These are phyloP conservation scores for Psittacus erithacus DNA, from an alignment of 2,113 vertebrate genomes.

Conservation along the genomic window DNA sequence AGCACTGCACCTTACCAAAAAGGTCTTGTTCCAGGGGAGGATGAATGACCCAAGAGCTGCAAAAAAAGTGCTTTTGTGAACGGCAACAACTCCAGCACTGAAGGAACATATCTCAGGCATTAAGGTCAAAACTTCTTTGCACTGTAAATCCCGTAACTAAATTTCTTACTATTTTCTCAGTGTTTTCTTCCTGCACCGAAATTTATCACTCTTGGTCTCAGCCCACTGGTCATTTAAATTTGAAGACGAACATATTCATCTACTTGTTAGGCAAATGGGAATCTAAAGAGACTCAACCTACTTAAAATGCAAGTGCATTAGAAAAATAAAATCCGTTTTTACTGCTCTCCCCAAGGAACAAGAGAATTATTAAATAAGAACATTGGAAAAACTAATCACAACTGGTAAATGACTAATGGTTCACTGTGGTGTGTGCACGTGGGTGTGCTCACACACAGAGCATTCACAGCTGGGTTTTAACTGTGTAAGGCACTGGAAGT, in stretches of 20 bases:
- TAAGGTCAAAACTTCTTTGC: neutral
- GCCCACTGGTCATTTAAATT: neutral
- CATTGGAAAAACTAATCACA: neutral
- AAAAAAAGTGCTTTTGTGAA: neutral
- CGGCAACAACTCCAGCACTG: neutral
- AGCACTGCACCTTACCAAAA: neutral
- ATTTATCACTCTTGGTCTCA: neutral
- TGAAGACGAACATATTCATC: neutral
- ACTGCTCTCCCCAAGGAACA: neutral
- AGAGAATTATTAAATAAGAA: conserved; percentile 8
- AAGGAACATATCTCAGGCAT: neutral
- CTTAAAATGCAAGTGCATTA: conserved; percentile 18
- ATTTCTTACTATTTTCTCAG: neutral
- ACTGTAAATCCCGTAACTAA: neutral
- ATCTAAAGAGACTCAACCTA: neutral
- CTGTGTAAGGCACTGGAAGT: neutral
- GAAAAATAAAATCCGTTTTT: conserved; percentile 28
- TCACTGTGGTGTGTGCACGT: neutral
- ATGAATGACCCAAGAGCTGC: neutral
- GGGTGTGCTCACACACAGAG: neutral
- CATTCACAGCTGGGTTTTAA: neutral
- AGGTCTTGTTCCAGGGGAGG: neutral
- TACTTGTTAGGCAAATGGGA: neutral
- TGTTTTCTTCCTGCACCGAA: neutral
- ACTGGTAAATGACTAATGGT: neutral